Base-by-base conservation (phyloP, 2,113 vertebrate genomes). In the Blennius ocellaris region DNA sequence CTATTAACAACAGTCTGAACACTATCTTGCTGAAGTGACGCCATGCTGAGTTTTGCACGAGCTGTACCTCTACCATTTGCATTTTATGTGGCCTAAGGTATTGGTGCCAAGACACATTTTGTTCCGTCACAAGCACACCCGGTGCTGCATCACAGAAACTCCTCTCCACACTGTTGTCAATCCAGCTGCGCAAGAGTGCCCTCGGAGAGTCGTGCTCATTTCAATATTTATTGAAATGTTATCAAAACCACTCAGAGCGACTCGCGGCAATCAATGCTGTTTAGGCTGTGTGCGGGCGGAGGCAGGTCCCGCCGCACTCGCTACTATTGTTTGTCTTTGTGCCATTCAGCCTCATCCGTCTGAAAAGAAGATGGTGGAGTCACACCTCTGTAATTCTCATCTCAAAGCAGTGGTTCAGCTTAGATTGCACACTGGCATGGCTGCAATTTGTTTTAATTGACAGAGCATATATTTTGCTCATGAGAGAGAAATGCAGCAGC, bases 211-310 rank as follows among this genome's bases (percentile, higher is more conserved):
- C 11, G 11, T 40, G 69, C 88, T 91, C 80, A 89, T 91, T 91
- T 90, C 81, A 90, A 87, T 90, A 87, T 92, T 91, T 88, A 91
- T 90, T 91, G 88, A 91, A 89, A 87, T 83, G 86, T 89, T 89
- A 90, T 92, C 91, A 90, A 89, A 92, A 85, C 80, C 73, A 85
- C 88, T 89, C 86, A 76, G 86, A 88, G 88, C 67, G 69, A 84
- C 83, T 84, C 71, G 6, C 17, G 2, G 83, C 85, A 88, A 88
- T 91, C 90, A 88, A 87, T 91, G 87, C 52, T 72, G 76, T 87
- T 83, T 85, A 85, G 84, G 73, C 77, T 76, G 62, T 1, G 64
- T 45, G 78, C 78, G 63, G 63, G 83, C 66, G 30, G 47, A 77
- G 44, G 55, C 78, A 50, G 63, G 50, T 41, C 81, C 73, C 84